Evolutionary conservation across 2,888 invertebrate genomes (phyloP), one percentile per base, ranked within the genome.

Genomic region (Eremobia ochroleuca): DNA sequence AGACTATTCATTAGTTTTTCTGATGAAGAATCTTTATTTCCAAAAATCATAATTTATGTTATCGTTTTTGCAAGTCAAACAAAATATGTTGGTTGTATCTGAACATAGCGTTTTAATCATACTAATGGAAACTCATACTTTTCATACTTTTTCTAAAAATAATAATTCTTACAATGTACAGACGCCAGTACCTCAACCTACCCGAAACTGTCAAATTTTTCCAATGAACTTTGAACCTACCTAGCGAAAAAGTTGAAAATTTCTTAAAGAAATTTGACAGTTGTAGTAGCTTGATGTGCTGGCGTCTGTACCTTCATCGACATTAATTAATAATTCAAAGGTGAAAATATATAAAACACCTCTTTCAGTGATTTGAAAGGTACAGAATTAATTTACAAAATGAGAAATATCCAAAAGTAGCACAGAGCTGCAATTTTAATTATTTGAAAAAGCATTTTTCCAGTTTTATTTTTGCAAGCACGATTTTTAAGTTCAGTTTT

Each of bases 331-430:
- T n/a, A 18, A 59, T 74, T 80, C 18, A 80, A 49, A 52, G 4
- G 15, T 6, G 37, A 68, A 83, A 25, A 43, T 18, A n/a, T n/a
- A n/a, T 11, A 31, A 72, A 68, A 55, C 25, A 46, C 11, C 31
- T 55, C 34, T 68, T 21, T 8, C 15, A 40, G 28, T 40, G 5
- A 49, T 68, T 62, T 25, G 0, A 37, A 43, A 58, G 34, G 9
- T 46, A 61, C 78, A 64, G 25, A 46, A 21, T 31, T 5, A 68
- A 79, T 71, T 68, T 15, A 21, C 37, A 52, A 83, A 72, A 83
- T 66, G 37, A 59, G 15, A 59, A 68, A 64, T 52, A 52, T 68
- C 49, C 21, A 64, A 65, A 77, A 67, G 25, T 43, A 43, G 25
- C 37, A 18, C 25, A 46, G n/a, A 71, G 46, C 34, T 71, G 61